Base-by-base conservation (phyloP, 2,113 vertebrate species). In the Pimephales promelas region DNA sequence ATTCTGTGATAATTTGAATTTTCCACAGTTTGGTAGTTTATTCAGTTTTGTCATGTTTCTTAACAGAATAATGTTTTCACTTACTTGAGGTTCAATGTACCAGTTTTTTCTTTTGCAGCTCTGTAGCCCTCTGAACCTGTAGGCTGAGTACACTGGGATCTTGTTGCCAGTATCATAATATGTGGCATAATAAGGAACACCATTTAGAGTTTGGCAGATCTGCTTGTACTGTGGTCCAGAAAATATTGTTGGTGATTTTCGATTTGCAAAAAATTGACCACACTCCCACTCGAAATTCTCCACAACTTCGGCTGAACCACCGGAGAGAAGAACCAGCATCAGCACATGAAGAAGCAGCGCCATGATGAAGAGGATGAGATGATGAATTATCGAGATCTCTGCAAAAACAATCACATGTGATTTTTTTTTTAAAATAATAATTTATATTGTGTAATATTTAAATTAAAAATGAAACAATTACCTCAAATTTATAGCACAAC, bases 101-200 rank as follows among this genome's bases (percentile, higher is more conserved):
- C 84, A 82, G 0, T 0, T 26, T 0, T 0, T 0, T 47, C 61
- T 34, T 8, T 0, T 1, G 43, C 78, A 81, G 0, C 0, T 0
- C 4, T 1, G 20, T 11, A 1, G 0, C 2, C 36, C 68, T 10
- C 2, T 0, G 45, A 57, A 85, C 61, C 0, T n/a, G 9, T 85
- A 85, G 3, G 72, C 72, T 49, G 79, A 85, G 72, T 85, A 85
- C 20, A 85, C 61, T 0, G 84, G 84, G 70, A 85, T 85, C 52
- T 0, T 85, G 10, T 76, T 56, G 0, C 0, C 0, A 0, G 71
- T 82, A 62, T 85, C 84, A 57, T 82, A 85, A 26, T 43, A 26
- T 26, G 80, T 82, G 36, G 80, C 80, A 72, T 26, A 82, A 56
- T 82, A 5, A 43, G 0, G 1, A 9, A 14, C 2, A 20, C 0